Conservation (phyloP, 2,797 vertebrate species). For the Lagorchestes hirsutus region DNA sequence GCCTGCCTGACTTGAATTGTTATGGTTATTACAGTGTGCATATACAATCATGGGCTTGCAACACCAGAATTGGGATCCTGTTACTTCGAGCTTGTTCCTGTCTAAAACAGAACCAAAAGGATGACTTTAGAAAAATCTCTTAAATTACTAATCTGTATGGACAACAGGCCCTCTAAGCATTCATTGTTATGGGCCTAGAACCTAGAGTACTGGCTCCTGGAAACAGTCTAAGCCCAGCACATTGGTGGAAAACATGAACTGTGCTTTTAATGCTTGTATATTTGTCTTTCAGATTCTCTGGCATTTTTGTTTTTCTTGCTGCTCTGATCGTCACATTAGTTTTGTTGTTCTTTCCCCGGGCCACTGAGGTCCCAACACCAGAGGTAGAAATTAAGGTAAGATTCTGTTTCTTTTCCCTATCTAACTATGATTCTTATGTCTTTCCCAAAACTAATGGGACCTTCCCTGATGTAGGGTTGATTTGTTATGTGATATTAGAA, state of each 20-base stretch:
- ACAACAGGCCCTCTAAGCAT: neutral
- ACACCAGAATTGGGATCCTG: neutral
- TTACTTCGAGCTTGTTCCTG: neutral
- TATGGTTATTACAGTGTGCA: neutral
- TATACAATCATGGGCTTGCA: neutral
- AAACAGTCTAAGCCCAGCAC: neutral
- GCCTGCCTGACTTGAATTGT: neutral
- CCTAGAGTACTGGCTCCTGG: neutral
- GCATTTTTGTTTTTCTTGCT: slow-evolving; percentile 87
- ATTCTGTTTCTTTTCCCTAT: neutral
- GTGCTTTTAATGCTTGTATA: neutral
- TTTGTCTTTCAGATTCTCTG: slow-evolving; percentile 85
- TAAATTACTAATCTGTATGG: neutral
- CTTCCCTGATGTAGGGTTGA: too few relatives aligned
- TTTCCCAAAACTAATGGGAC: neutral
- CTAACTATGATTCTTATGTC: neutral
- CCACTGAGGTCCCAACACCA: slow-evolving; percentile 84
- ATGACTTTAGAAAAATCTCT: neutral
- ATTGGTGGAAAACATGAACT: neutral
- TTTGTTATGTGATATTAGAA: neutral
- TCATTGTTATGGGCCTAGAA: neutral
- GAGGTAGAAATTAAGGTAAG: slow-evolving; percentile 89
- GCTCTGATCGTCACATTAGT: slow-evolving; percentile 87
- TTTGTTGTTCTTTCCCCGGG: slow-evolving; percentile 91
- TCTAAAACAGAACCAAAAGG: slow-evolving; percentile 4